Conservation (phyloP, 53 echinoderm and acorn worm genomes). For the Luidia sarsii region DNA sequence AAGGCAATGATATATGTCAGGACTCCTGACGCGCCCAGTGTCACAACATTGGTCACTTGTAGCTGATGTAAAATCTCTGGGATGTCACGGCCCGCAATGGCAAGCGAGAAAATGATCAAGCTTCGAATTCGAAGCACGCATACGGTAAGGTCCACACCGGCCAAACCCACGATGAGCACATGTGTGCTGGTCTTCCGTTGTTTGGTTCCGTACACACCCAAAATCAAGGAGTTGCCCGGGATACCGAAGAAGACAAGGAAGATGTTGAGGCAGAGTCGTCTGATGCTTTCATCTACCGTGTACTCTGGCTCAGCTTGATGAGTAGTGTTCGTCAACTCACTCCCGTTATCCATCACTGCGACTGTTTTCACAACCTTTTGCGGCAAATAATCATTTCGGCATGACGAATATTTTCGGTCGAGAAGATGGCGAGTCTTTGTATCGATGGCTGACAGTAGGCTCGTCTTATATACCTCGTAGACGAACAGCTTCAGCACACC, state of each 20-base stretch:
- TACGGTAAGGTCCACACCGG: conserved; percentile 15
- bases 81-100: not conserved
- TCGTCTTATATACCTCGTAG: no score
- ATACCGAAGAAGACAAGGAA: not conserved
- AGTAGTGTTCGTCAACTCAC: no score
- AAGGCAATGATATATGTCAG: not conserved
- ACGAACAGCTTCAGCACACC: no score
- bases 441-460: no score
- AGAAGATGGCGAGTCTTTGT: no score
- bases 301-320: no score
- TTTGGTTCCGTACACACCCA: conserved; percentile 9
- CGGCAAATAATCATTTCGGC: no score
- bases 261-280: not conserved
- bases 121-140: not conserved
- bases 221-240: conserved; percentile 11
- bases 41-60: not conserved
- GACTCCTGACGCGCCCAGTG: not conserved
- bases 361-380: no score
- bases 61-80: not conserved
- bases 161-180: conserved; percentile 10
- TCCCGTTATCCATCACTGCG: no score
- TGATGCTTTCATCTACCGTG: not conserved
- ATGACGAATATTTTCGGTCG: no score
- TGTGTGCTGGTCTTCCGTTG: conserved; percentile 12
- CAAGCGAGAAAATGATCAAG: not conserved